Percentiles rank a stretch among this genome's conserved stretches.
phyloP scores from a whole-genome alignment of 2,888 invertebrate species.

The Apodemia mormo region DNA sequence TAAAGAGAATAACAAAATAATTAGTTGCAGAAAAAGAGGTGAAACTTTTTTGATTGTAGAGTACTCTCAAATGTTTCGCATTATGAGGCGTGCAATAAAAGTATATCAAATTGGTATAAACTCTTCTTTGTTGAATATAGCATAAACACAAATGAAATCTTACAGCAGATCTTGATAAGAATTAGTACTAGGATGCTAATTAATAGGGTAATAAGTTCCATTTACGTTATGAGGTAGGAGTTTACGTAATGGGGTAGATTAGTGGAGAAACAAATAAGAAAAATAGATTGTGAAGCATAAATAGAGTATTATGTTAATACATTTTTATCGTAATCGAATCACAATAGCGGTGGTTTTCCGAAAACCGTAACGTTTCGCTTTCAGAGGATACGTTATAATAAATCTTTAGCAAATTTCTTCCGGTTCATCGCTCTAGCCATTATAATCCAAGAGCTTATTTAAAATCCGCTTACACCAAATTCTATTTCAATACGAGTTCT shows the following conservation, averaged over 20 bases:
- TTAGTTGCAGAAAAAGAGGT: too few relatives aligned
- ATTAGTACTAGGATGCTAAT: too few relatives aligned
- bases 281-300: slow-evolving; percentile 4
- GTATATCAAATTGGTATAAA: too few relatives aligned
- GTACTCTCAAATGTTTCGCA: too few relatives aligned
- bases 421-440: slow-evolving; percentile 18
- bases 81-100: too few relatives aligned
- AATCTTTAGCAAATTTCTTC: slow-evolving; percentile 14
- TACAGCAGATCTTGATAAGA: too few relatives aligned
- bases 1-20: too few relatives aligned
- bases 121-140: too few relatives aligned
- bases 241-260: neutral
- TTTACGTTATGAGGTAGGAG: neutral
- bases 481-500: neutral
- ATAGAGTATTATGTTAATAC: slow-evolving; percentile 6
- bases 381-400: slow-evolving; percentile 6
- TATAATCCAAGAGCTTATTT: neutral
- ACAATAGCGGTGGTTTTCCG: slow-evolving; percentile 8
- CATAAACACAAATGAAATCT: too few relatives aligned
- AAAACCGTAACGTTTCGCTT: slow-evolving; percentile 13
- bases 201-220: neutral
- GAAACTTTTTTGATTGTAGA: too few relatives aligned
- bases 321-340: slow-evolving; percentile 12
- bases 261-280: neutral
- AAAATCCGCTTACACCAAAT: too few relatives aligned